Base-by-base conservation (phyloP, 2,888 invertebrate species). In the Drosophila neonasuta region DNA sequence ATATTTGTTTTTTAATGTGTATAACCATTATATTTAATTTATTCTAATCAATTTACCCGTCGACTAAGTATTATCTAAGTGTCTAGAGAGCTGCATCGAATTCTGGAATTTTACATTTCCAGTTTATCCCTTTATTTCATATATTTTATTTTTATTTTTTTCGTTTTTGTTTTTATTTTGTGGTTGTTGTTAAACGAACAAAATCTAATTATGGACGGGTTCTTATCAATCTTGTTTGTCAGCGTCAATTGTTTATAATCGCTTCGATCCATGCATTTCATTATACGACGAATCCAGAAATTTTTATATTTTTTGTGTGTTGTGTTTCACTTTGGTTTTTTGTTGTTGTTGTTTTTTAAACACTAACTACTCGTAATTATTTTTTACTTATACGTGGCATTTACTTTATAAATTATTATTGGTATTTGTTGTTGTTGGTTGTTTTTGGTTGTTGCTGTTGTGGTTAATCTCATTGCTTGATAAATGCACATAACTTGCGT, bases 161-260 rank as follows among this genome's bases (percentile, higher is more conserved):
- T 13, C 13, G 13, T 13, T 13, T 69, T 59, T 39, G 48, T 46
- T 36, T 24, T 36, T 10, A 0, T 46, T 20, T 52, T 57, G 17
- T 34, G 39, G 36, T 49, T 62, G 32, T 48, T 49, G 52, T 69
- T 67, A 78, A 66, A 52, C 65, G 67, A 83, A 78, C 71, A 57
- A 80, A 87, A 86, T 83, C 87, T 86, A 84, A 80, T 83, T 87
- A 84, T 88, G 88, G 89, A 88, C 89, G 88, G 88, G 88, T 86
- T 86, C 77, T 79, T 81, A 81, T 88, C 88, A 88, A 88, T 88
- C 88, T 88, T 88, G 82, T 86, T 78, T 86, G 75, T 84, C 78
- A 80, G 80, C 74, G 51, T 74, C 65, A 63, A 71, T 51, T 73
- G 55, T 59, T 49, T 41, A 54, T 63, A 68, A 48, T 61, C 51